Base-by-base conservation (phyloP, 1,140 invertebrate genomes). In the Drosophila mojavensis region DNA sequence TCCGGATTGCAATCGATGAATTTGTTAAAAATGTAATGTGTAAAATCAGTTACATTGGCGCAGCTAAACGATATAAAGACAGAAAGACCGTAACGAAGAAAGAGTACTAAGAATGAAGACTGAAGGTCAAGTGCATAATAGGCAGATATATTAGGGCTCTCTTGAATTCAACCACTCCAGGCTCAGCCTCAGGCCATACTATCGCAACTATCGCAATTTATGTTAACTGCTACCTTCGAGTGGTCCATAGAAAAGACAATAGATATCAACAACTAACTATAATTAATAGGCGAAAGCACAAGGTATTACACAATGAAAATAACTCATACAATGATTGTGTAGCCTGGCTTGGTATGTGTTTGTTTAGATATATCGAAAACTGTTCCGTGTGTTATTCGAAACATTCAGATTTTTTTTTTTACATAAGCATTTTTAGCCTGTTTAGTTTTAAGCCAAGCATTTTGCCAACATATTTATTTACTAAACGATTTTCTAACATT, bases 221-320 rank as follows among this genome's bases (percentile, higher is more conserved):
- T 62, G 33, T 63, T 74, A 67, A 47, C 60, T 64, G 67, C 60
- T 64, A 54, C 63, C 50, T 55, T 61, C 50, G 48, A 51, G 77
- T 68, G 86, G 83, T 77, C 10, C 84, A 89, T 80, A 74, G 63
- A 89, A 86, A 89, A 88, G 83, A 88, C 83, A 88, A 83, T 78
- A 84, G 76, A 67, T 51, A 70, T 77, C 47, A 79, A 74, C 33
- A 77, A 61, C n/a, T 59, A 43, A 79, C 39, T 66, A 75, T 56
- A 72, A 51, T 48, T 20, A 33, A 51, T 56, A 60, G 20, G 58
- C 17, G 67, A 11, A 54, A n/a, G n/a, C 24, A 73, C 15, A 41
- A 15, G 26, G 28, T 36, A 36, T 13, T 51, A 62, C 41, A 26
- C 28, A 62, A 17, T 24, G 20, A 11, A 48, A 33, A 9, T 20